Base-by-base conservation (phyloP, 2,797 vertebrate species). In the Micrastur ruficollis region DNA sequence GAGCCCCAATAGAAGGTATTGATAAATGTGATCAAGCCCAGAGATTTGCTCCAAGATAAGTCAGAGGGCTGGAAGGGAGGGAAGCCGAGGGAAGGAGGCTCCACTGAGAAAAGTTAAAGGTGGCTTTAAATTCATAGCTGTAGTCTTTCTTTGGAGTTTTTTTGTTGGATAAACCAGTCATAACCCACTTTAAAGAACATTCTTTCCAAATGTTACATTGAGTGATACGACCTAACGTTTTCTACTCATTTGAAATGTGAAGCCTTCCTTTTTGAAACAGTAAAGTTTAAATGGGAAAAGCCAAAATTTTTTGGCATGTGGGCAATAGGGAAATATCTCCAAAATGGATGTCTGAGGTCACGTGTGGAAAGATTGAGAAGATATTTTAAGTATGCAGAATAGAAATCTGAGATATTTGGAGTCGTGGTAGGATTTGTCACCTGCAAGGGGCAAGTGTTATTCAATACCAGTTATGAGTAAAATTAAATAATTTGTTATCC, bases 111-210 rank as follows among this genome's bases (percentile, higher is more conserved):
- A 65, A 92, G 31, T 49, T 87, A 16, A 81, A 82, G 32, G 26
- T 81, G 62, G 73, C 76, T 89, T 90, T 49, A 70, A 59, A 70
- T 75, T 71, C 26, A 31, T 20, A 94, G n/a, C 62, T 62, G 50
- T n/a, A 21, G 46, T 55, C 75, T 93, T 80, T 72, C 40, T 82
- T 89, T 83, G 53, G 67, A 89, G 61, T 92, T 94, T 94, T 95
- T 75, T 71, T 78, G 42, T 73, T 92, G 87, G 81, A 72, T 91
- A 78, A 78, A 91, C 86, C 55, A 9, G 61, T 67, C 79, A 3
- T 58, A 47, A 68, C 32, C 42, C 34, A 52, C 73, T 93, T 56
- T 3, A 47, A 74, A 90, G 46, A 18, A 22, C 58, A 62, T 34
- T 62, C 68, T 93, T 92, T 67, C 19, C 13, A 25, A 68, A 70